Base-by-base conservation (phyloP, 2,888 invertebrate species). In the Athripsodes cinereus region DNA sequence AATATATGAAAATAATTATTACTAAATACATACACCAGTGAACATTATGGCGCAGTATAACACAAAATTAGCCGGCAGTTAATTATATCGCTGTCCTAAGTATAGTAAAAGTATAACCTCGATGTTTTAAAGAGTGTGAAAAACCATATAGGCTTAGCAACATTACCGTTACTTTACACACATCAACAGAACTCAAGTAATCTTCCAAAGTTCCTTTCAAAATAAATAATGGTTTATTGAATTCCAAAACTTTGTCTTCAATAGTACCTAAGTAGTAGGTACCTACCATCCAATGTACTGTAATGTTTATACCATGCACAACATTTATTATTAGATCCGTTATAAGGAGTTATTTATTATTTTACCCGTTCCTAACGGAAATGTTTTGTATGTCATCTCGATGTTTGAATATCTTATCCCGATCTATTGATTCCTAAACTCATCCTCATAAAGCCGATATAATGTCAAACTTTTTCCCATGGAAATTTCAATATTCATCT, bases 401-500 rank as follows among this genome's bases (percentile, higher is more conserved):
- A 20, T 54, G 18, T 57, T 22, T 56, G 60, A 53, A 57, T 54
- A 57, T 54, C 53, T 60, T 51, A 51, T 53, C 57, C 47, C 22
- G 20, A 55, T 47, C 48, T 57, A 61, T 61, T 52, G 59, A 57
- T 56, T 58, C 52, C 21, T 22, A 26, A 46, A 52, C 40, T 26
- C 51, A 52, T 48, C 48, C 35, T 49, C 21, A 16, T 46, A 55
- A 47, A 55, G n/a, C 52, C 31, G 26, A 19, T 26, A 31, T 50
- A 46, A n/a, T 40, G 40, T 40, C 40, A 40, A 58, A 55, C 46
- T 47, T 53, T 57, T 63, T 63, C 63, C 61, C 63, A 63, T 63
- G 60, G 61, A 62, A 63, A 61, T 63, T 59, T 63, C 61, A 61
- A 63, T 63, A 61, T 56, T 63, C 60, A 53, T 58, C 55, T 48